These are phyloP conservation scores for Augochlorella aurata DNA, from an alignment of 2,888 invertebrate species.

Conservation along the genomic window DNA sequence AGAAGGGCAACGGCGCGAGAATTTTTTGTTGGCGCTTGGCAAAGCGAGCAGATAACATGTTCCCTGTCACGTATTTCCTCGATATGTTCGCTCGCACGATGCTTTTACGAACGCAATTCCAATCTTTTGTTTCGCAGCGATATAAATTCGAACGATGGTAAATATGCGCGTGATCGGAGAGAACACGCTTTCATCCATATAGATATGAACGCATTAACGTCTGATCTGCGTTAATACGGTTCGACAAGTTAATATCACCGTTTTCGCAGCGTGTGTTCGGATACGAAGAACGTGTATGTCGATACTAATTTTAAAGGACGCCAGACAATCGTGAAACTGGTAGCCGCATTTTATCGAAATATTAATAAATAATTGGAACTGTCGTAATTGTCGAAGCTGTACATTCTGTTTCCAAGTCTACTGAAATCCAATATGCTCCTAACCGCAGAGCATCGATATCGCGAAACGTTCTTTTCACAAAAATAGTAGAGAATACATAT, in stretches of 20 bases:
- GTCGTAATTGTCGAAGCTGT: neutral
- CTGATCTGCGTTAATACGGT: neutral
- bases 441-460: neutral
- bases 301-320: neutral
- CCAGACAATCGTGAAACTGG: neutral
- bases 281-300: neutral
- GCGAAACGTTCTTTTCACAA: neutral
- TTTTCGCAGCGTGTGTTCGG: neutral
- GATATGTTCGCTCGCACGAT: neutral
- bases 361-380: neutral
- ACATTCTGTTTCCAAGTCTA: neutral
- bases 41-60: conserved; percentile 25
- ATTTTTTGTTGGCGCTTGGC: conserved; percentile 13
- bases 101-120: too few species aligned
- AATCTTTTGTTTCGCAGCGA: neutral
- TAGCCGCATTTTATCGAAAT: neutral
- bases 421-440: neutral
- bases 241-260: neutral
- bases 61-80: neutral
- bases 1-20: neutral
- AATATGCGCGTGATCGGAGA: neutral
- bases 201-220: neutral
- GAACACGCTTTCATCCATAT: neutral
- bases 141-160: neutral
- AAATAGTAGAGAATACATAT: neutral